Percentiles rank a stretch among this genome's conserved stretches.
These are phyloP conservation scores for Rafetus swinhoei DNA, from an alignment of 2,113 vertebrate genomes.

Conservation along the genomic window DNA sequence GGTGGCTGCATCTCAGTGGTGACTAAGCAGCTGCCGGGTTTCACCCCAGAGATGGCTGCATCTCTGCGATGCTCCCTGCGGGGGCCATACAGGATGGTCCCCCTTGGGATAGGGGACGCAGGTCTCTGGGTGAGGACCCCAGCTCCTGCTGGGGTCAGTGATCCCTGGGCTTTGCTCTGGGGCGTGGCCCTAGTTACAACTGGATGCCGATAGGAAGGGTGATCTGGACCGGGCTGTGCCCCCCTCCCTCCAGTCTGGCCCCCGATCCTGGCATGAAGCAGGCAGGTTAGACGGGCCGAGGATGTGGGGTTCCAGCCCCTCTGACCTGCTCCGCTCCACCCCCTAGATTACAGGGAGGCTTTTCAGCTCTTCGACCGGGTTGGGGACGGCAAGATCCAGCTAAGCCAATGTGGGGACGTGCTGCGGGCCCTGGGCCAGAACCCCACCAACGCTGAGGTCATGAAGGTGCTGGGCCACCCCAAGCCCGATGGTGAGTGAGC, in stretches of 20 bases:
- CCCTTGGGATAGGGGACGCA: background rate
- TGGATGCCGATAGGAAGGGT: too few species aligned
- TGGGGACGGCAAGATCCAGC: slow-evolving; percentile 92
- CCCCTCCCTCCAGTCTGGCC: too few species aligned
- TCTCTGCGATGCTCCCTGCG: background rate
- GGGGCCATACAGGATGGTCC: background rate
- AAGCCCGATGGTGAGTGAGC: slow-evolving; percentile 87
- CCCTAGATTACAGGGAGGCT: slow-evolving; percentile 91
- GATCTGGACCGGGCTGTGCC: background rate
- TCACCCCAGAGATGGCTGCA: background rate
- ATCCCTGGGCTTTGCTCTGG: too few species aligned
- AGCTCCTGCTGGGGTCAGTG: too few species aligned
- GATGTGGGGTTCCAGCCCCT: background rate
- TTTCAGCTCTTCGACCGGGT: slow-evolving; percentile 91
- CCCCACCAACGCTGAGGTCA: slow-evolving; percentile 92
- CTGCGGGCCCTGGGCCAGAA: slow-evolving; percentile 94
- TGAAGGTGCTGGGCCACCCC: slow-evolving; percentile 93
- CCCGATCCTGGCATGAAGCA: background rate
- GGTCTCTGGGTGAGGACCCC: background rate
- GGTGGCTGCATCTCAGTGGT: background rate
- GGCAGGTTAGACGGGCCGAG: background rate
- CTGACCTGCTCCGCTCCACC: background rate
- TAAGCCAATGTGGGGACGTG: slow-evolving; percentile 91
- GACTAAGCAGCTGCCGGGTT: background rate
- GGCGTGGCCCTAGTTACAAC: too few species aligned